Base-by-base conservation (phyloP, 2,113 vertebrate species). In the Maccullochella peelii region DNA sequence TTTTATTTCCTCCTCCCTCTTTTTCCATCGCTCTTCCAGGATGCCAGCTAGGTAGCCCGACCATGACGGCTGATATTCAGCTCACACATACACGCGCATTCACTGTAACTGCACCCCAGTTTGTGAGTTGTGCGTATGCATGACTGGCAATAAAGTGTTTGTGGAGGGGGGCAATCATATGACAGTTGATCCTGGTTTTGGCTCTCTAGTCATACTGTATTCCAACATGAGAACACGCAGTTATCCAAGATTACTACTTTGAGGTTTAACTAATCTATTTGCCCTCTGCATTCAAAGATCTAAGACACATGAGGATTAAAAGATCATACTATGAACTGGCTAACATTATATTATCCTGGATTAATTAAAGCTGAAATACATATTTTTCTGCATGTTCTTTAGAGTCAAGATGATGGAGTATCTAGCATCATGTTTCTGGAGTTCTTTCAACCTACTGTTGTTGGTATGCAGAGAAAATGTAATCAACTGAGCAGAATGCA, bases 251-350 rank as follows among this genome's bases (percentile, higher is more conserved):
- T 76, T 57, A 80, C 54, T 54, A 59, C 77, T 47, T 68, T 40
- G 2, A 61, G 68, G 27, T 76, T 54, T 10, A n/a, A 82, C 38
- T 76, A 80, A 80, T 84, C 78, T 73, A 50, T 80, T 80, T 83
- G 67, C 49, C 36, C 80, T 16, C 49, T 71, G 42, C 52, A 58
- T 44, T 83, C 36, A 80, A 49, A 68, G 54, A 62, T 57, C 63
- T 65, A 42, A 83, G 44, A 73, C 4, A 59, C 42, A 79, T 15
- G 18, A 71, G 81, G 63, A 83, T 86, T 80, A 73, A 80, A 50
- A 84, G 42, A 77, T 83, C 66, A 69, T 27, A 58, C 40, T 36
- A 42, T 49, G 14, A 61, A 69, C 55, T 54, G 77, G 27, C 68
- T 68, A 84, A 80, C 23, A 57, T 47, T 68, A 18, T 47, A 80